Percentiles rank a stretch among this genome's conserved stretches.
Conservation (phyloP, 2,797 vertebrate genomes). For the Micropoecilia bifurca region DNA sequence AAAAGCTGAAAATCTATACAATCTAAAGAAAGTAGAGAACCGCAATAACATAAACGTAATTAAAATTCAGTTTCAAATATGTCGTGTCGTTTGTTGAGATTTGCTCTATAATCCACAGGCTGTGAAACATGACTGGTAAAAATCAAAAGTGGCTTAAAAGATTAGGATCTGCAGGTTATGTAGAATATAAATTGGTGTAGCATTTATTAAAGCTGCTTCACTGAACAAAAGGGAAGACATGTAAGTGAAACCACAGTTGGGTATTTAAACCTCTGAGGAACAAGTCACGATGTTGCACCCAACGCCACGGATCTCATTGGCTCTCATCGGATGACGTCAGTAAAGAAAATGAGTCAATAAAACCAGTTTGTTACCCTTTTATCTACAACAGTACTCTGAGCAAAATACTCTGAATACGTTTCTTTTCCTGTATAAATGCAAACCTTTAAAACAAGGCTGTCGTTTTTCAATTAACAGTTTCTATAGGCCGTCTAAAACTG, state of each 20-base stretch:
- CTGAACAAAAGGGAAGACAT: background rate
- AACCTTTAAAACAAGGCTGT: slow-evolving; percentile 19
- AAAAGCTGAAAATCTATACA: background rate
- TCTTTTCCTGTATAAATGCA: slow-evolving; percentile 7
- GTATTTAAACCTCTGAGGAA: background rate
- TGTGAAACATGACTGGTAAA: background rate
- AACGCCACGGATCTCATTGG: background rate
- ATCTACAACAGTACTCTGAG: background rate
- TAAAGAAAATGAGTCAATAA: background rate
- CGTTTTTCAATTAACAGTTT: slow-evolving; percentile 45
- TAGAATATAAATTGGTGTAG: background rate
- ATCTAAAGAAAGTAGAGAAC: background rate
- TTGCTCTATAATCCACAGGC: background rate
- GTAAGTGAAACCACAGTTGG: background rate
- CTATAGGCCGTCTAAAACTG: slow-evolving; percentile 33
- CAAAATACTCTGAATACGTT: no score
- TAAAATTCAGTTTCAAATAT: background rate
- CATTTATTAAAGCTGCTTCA: background rate
- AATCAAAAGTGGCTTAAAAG: slow-evolving; percentile 2
- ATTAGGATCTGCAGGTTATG: background rate
- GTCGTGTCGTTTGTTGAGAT: background rate
- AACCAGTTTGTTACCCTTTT: background rate
- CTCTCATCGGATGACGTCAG: background rate
- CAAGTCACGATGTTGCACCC: background rate
- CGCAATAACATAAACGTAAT: background rate